These are phyloP conservation scores for Dascillus cervinus DNA, from an alignment of 2,888 invertebrate genomes.

Conservation along the genomic window DNA sequence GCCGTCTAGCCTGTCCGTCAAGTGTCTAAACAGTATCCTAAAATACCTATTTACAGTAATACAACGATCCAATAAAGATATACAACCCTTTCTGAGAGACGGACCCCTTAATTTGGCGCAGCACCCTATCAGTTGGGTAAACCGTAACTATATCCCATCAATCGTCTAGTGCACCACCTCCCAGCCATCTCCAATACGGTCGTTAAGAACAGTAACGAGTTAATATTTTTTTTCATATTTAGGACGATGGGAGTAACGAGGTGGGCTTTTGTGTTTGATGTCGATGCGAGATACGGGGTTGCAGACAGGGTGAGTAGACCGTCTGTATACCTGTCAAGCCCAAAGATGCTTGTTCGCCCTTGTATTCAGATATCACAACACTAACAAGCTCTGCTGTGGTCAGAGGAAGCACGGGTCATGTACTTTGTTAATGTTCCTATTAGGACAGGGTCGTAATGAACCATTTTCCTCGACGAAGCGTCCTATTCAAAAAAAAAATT, in stretches of 20 bases:
- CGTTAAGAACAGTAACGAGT: too few relatives aligned
- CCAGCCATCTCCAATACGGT: too few relatives aligned
- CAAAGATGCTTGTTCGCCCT: conserved; percentile 16
- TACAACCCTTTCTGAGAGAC: conserved; percentile 15
- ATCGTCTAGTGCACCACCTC: too few relatives aligned
- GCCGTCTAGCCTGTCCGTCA: conserved; percentile 15
- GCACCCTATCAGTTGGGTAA: conserved; percentile 10
- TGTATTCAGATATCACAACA: conserved; percentile 17
- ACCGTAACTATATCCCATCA: conserved; percentile 11
- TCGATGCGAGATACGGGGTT: too few relatives aligned
- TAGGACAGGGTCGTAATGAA: background rate
- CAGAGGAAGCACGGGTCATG: conserved; percentile 10
- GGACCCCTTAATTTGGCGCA: conserved; percentile 10
- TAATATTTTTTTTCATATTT: too few relatives aligned
- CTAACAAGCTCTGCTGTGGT: conserved; percentile 18
- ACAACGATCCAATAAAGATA: conserved; percentile 16
- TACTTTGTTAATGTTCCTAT: conserved; percentile 6
- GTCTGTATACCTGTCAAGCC: conserved; percentile 21
- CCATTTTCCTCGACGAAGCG: too few relatives aligned
- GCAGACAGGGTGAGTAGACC: conserved; percentile 10
- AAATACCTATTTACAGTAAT: too few relatives aligned
- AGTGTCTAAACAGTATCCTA: conserved; percentile 17
- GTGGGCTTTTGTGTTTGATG: too few relatives aligned
- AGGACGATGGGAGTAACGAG: too few relatives aligned
- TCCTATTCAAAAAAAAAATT: too few relatives aligned